Base-by-base conservation (phyloP, 2,113 vertebrate genomes). In the Sorex fumeus region DNA sequence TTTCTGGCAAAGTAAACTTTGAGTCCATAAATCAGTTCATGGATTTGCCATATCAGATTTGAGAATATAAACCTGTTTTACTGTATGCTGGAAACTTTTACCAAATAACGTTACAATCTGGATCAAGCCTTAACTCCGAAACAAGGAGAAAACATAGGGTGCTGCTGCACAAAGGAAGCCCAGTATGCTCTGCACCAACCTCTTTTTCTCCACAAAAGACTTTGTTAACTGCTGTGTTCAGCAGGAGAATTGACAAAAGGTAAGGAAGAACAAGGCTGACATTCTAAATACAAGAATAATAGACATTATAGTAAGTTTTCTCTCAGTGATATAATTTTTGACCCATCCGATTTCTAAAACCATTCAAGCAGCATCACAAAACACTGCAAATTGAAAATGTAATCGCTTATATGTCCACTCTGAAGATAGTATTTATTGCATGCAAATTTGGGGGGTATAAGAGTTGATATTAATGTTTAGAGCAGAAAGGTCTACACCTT, bases 271-370 rank as follows among this genome's bases (percentile, higher is more conserved):
- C 7, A 9, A 78, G 36, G 53, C 43, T 93, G 50, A 43, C 74
- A 79, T 95, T 95, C 93, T 77, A 94, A 89, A 95, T 43, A 47
- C 75, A 79, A 25, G 13, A 34, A 77, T 32, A n/a, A 69, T 75
- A 92, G 93, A 89, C 34, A 93, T 75, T 60, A 36, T 91, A 78
- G 93, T 95, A 81, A 70, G 47, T 88, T 76, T 93, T 83, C 50
- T 83, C 69, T 85, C 69, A 32, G 15, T 34, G 81, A 90, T 92
- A 67, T 67, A 71, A 93, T 74, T 80, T 80, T 90, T 78, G 57
- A 57, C 9, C 36, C 23, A 28, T 23, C 28, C 15, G 53, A 30
- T 80, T 93, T 89, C 91, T 94, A 50, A 88, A 91, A 88, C 90
- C 74, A 92, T 64, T 90, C 57, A 87, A 23, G 27, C 81, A 57